Base-by-base conservation (phyloP, 2,888 invertebrate species). In the Suillia variegata region DNA sequence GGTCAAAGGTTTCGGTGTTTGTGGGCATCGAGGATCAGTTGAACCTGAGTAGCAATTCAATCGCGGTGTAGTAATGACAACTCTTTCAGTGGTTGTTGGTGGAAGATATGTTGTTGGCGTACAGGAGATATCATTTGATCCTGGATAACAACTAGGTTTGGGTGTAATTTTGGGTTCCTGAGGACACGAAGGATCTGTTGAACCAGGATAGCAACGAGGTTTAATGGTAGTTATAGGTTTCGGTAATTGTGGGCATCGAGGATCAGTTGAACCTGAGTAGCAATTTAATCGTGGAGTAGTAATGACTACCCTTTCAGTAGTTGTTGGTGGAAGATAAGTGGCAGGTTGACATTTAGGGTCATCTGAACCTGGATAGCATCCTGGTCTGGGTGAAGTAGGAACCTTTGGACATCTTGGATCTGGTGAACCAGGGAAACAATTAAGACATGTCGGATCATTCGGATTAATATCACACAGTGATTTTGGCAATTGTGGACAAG, bases 311-410 rank as follows among this genome's bases (percentile, higher is more conserved):
- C 59, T 49, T 8, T 34, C 42, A 70, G 62, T 5, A 68, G 59
- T 62, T 60, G 58, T 18, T 6, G 59, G 64, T 20, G 62, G 63
- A 13, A 59, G 17, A 42, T 63, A 63, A 1, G 79, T 81, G 31
- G 70, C 78, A 1, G 61, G 65, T 6, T 74, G 74, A 62, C 79
- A 79, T 57, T 73, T 65, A 4, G 74, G 76, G 66, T 79, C 80
- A 2, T 31, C 64, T 0, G 77, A 74, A 6, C 80, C 81, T 10
- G 79, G 79, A 53, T 71, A 80, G 52, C 80, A 81, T 1, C 58
- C 57, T 12, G 62, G 66, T 8, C 63, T 62, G 54, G 53, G 42
- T 1, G 71, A 65, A 17, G 71, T 66, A 48, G 62, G 51, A 1
- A 64, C 48, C n/a, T 59, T 67, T 0, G 65, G 66, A 5, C 60